Base-by-base conservation (phyloP, 2,113 vertebrate genomes). In the Phalacrocorax carbo region DNA sequence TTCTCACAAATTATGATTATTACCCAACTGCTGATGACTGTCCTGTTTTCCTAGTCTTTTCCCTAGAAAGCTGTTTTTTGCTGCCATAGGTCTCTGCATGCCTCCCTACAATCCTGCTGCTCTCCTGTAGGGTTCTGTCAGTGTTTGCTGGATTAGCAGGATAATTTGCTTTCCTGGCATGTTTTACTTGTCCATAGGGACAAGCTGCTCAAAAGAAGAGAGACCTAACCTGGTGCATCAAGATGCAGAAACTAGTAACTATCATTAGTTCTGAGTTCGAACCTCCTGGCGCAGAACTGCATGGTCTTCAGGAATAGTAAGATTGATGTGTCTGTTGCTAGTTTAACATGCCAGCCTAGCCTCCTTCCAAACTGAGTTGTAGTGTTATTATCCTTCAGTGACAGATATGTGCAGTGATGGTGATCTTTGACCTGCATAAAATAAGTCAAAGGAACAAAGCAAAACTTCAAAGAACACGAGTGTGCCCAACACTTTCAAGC, bases 401-500 rank as follows among this genome's bases (percentile, higher is more conserved):
- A 96, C 92, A 96, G 93, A 96, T 96, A 91, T 3, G 57, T 79
- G 94, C 94, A 71, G 82, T 52, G 32, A 70, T 91, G 77, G 44
- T 95, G 94, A 96, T 93, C 96, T 97, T 96, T 98, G 96, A 97
- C 97, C 95, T 83, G 84, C 75, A n/a, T 82, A 80, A 96, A 97
- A 94, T 96, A 95, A 95, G 96, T 97, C 94, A 96, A 86, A 92
- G 83, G 93, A 97, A 90, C 94, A 97, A 96, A 97, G 96, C 52
- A 51, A 93, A 97, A 96, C 97, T 97, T 97, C 96, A 97, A 96
- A 98, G 93, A 62, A 58, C 34, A 16, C 0, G 7, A 94, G 40
- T 9, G 21, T 84, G 44, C 72, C 89, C 95, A 65, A 69, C 82
- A 44, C 68, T 94, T 97, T 86, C 58, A 88, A 89, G 80, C 44